A percentile compares a stretch with the other conserved stretches of the same genome.
These are phyloP conservation scores for Torymus tubicola DNA, from an alignment of 2,888 invertebrate genomes.

Conservation along the genomic window DNA sequence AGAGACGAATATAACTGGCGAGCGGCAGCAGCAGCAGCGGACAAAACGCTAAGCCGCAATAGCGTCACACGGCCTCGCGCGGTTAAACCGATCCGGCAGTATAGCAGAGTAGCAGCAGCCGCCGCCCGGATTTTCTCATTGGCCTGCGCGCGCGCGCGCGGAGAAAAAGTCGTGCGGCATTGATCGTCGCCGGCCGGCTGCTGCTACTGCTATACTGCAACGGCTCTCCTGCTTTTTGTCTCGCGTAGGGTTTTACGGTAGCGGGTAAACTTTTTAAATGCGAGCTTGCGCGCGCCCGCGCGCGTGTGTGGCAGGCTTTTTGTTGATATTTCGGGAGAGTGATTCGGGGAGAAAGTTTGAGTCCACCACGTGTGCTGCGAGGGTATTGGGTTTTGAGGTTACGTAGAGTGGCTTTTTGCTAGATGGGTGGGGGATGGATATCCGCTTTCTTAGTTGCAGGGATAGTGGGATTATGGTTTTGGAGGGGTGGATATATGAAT, in stretches of 20 bases:
- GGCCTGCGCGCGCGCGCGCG: slow-evolving; percentile 3
- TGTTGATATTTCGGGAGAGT: background rate
- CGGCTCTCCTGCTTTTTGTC: background rate
- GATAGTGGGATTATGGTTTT: too few species aligned
- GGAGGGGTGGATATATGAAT: too few species aligned
- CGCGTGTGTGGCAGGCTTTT: background rate
- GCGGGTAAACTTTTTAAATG: background rate
- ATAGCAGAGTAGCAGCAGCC: too few species aligned
- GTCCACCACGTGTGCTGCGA: too few species aligned
- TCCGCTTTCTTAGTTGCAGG: too few species aligned
- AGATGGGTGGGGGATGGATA: too few species aligned
- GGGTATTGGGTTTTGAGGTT: too few species aligned
- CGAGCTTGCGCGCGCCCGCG: background rate
- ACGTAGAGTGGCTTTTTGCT: too few species aligned
- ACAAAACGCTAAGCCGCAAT: slow-evolving; percentile 30
- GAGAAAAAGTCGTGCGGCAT: slow-evolving; percentile 37
- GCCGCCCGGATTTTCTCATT: slow-evolving; percentile 52
- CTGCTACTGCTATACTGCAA: background rate
- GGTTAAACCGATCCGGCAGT: slow-evolving; percentile 30
- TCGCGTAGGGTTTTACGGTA: background rate
- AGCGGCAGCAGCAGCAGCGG: background rate
- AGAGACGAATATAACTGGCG: background rate
- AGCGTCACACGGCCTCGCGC: slow-evolving; percentile 17
- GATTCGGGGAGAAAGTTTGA: background rate
- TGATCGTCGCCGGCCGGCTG: slow-evolving; percentile 12